Conservation (phyloP, 2,888 invertebrate genomes). For the Acleris laterana region DNA sequence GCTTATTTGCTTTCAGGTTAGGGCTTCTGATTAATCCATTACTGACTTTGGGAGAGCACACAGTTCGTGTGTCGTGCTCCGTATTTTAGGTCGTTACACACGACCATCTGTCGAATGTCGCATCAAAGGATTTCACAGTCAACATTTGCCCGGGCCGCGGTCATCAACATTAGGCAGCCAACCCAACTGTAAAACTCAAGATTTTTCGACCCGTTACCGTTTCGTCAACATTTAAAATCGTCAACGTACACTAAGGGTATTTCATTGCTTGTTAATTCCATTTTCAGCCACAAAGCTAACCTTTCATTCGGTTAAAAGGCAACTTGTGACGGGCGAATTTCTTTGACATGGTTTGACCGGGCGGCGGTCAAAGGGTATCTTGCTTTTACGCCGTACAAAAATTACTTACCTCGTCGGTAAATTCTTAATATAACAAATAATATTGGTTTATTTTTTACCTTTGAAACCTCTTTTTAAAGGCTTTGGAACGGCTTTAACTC, state of each 20-base stretch:
- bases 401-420: too few relatives aligned
- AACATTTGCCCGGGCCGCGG: conserved; percentile 7
- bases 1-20: not conserved
- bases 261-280: conserved; percentile 4
- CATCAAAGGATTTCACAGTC: conserved; percentile 19
- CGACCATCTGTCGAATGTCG: conserved; percentile 18
- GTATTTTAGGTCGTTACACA: conserved; percentile 20
- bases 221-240: conserved; percentile 6
- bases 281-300: conserved; percentile 3
- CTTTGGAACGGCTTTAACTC: too few relatives aligned
- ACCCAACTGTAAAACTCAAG: conserved; percentile 13
- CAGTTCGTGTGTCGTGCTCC: not conserved
- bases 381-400: not conserved
- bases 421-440: too few relatives aligned
- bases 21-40: not conserved
- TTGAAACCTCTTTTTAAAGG: too few relatives aligned
- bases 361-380: conserved; percentile 7
- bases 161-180: conserved; percentile 1
- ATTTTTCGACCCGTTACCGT: conserved; percentile 3
- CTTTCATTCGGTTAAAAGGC: not conserved
- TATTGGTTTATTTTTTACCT: too few relatives aligned
- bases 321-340: not conserved
- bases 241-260: conserved; percentile 1
- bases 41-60: conserved; percentile 3
- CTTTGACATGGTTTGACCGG: conserved; percentile 10